Evolutionary conservation across 2,888 invertebrate species (phyloP), one percentile per base, ranked within the genome.

Genomic region (Aplocera efformata): DNA sequence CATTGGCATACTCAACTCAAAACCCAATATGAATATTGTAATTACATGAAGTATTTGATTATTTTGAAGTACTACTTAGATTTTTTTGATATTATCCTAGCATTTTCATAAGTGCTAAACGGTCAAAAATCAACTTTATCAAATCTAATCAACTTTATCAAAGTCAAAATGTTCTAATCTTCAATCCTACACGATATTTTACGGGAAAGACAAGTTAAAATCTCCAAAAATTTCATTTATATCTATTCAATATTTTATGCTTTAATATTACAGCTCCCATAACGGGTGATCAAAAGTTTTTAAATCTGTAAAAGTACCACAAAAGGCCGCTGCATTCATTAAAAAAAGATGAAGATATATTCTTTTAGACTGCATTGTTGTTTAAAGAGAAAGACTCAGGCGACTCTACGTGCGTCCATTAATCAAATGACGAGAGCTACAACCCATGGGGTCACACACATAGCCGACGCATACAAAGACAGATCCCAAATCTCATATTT

Each of bases 391-490:
- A 75, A 75, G 77, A 72, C 70, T 69, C 67, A 67, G 59, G 62
- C 65, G 67, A 67, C 72, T 75, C 59, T 72, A 63, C 62, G 74
- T 75, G 58, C 53, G 62, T 59, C 64, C 78, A 88, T 88, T 84
- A 79, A 84, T 86, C 85, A 85, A 83, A 76, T 48, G 75, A 74
- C 70, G 50, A 68, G 63, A 78, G 81, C 82, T 79, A 81, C 77
- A 78, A 73, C 56, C 72, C 66, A 62, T 62, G 60, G 63, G 53
- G 52, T 57, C 62, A 56, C 60, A 64, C 57, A 60, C 54, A 64
- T 48, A 48, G 53, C 54, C 39, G 36, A 32, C 40, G 42, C 60
- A 67, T 58, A 58, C 53, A 59, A 55, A 51, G 54, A 46, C 52
- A 54, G 47, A 54, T 54, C 49, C 46, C 43, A 50, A 48, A 54